A percentile compares a stretch with the other conserved stretches of the same genome.
Conservation (phyloP, 1,140 invertebrate genomes). For the Heliothis subflexa region DNA sequence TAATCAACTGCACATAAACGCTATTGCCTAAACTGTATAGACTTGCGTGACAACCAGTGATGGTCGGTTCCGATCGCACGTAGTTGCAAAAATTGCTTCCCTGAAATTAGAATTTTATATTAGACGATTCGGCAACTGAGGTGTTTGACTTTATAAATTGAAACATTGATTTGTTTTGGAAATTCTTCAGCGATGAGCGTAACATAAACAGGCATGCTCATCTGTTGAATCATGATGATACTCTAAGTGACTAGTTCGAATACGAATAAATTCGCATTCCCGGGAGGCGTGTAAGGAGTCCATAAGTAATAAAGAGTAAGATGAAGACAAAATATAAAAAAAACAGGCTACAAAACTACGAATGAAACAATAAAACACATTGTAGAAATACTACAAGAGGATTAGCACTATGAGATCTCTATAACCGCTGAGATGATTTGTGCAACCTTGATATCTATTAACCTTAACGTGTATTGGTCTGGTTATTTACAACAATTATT, state of each 20-base stretch:
- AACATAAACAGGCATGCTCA: slow-evolving; percentile 29
- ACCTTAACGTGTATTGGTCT: slow-evolving; percentile 57
- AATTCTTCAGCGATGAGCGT: slow-evolving; percentile 45
- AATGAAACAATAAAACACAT: not conserved
- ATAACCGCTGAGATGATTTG: slow-evolving; percentile 54
- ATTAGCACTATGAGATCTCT: slow-evolving; percentile 39
- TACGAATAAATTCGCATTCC: not conserved
- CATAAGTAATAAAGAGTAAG: not conserved
- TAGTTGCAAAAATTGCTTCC: slow-evolving; percentile 56
- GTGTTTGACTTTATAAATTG: slow-evolving; percentile 14
- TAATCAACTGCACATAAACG: slow-evolving; percentile 44
- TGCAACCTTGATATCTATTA: slow-evolving; percentile 62
- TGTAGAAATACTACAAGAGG: slow-evolving; percentile 7
- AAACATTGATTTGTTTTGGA: slow-evolving; percentile 32
- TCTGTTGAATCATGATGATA: slow-evolving; percentile 46
- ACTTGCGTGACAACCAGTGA: slow-evolving; percentile 59
- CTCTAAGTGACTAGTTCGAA: slow-evolving; percentile 7
- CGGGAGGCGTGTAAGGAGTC: not conserved
- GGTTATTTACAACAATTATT: slow-evolving; percentile 58
- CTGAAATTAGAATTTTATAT: slow-evolving; percentile 52
- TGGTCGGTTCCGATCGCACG: slow-evolving; percentile 52
- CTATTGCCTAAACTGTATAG: slow-evolving; percentile 54
- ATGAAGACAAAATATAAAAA: not conserved
- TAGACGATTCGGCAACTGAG: slow-evolving; percentile 48
- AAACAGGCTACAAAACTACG: not conserved